phyloP scores from a whole-genome alignment of 2,113 vertebrate genomes.

The Trogon melanurus region DNA sequence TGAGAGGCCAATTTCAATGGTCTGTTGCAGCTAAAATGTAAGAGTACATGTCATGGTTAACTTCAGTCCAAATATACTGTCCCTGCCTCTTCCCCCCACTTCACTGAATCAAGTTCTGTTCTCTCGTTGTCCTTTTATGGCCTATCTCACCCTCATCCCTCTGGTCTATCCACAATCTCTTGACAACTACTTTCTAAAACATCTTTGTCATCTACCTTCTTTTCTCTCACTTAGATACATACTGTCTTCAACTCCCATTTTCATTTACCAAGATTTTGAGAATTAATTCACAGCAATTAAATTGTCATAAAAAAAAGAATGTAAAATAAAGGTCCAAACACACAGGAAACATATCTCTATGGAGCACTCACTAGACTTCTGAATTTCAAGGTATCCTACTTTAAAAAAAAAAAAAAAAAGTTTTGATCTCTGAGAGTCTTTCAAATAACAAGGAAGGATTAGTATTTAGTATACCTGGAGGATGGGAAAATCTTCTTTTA shows the following conservation, averaged over 20 bases:
- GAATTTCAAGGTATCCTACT: background rate
- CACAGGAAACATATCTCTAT: background rate
- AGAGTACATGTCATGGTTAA: background rate
- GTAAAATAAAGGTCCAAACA: background rate
- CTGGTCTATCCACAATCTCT: background rate
- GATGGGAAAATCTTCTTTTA: background rate
- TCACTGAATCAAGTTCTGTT: background rate
- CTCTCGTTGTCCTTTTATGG: background rate
- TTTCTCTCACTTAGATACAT: background rate
- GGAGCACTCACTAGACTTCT: background rate
- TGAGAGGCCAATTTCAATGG: background rate
- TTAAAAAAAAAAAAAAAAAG: background rate
- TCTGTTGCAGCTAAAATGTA: background rate
- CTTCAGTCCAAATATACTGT: background rate
- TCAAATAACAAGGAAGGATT: background rate
- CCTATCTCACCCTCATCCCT: background rate
- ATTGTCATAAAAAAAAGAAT: background rate
- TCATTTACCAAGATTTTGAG: background rate
- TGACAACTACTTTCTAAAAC: background rate
- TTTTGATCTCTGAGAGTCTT: background rate
- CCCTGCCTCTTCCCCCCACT: background rate
- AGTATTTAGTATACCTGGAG: background rate
- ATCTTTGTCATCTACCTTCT: background rate
- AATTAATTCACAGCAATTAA: background rate
- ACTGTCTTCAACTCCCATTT: background rate